Evolutionary conservation across 2,888 invertebrate species (phyloP), one percentile per base, ranked within the genome.

Genomic region (Plemyria rubiginata): DNA sequence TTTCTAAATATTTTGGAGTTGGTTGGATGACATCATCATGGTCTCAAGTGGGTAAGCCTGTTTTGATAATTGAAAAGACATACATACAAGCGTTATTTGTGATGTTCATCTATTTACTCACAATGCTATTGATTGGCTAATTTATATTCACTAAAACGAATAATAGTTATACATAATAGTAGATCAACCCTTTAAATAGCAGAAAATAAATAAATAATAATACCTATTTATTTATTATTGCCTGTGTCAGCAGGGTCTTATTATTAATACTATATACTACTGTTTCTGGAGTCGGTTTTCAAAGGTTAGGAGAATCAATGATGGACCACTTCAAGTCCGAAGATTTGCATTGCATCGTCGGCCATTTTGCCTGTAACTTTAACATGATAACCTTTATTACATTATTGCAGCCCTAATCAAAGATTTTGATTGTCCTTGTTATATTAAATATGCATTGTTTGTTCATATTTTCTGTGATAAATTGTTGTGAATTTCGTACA

Each of bases 381-480:
- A 49, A 41, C 32, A 41, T 32, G 1, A 36, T 49, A 40, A 41
- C 29, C 15, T 38, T 36, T 43, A 50, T 8, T 32, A 8, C 32
- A 11, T 46, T 54, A 60, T 60, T 57, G 40, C 56, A 65, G 48
- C 60, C 57, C 56, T 54, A 50, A 40, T 56, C 60, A 48, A 56
- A 36, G 15, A 28, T 52, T 56, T 36, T 57, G 43, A 16, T 61
- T 61, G 54, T 57, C 40, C 13, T 50, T 49, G 13, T 56, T 38
- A 43, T 36, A 52, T 49, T 41, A 38, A 13, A 43, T 54, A 40
- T 51, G 54, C 40, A 53, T 60, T 64, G 52, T 52, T 55, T 49
- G 46, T 48, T 11, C 38, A 15, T n/a, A n/a, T 11, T 45, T 16
- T 11, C 28, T 45, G 56, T 60, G 60, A 38, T 56, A 56, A 60